Evolutionary conservation across 2,888 invertebrate genomes (phyloP).

Genomic region (Troides aeacus): DNA sequence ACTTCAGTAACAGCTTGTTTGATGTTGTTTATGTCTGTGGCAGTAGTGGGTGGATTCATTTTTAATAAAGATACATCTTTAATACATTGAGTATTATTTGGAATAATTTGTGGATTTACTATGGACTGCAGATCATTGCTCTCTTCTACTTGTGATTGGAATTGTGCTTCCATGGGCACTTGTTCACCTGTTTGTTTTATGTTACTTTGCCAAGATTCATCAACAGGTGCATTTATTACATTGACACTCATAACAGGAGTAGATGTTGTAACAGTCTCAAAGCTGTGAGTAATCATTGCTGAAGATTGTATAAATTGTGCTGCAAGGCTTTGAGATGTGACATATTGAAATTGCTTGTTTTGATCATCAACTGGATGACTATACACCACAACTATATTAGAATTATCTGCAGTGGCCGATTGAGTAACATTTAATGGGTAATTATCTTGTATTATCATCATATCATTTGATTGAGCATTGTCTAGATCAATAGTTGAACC

Average conservation of each 20-base stretch:
- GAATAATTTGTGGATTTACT: constrained; percentile 32
- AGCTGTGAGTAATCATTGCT: constrained; percentile 67
- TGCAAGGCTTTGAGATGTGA: constrained; percentile 60
- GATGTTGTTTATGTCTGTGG: background rate
- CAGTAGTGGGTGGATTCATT: background rate
- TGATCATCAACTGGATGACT: constrained; percentile 80
- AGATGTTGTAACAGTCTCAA: constrained; percentile 64
- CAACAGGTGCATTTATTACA: constrained; percentile 52
- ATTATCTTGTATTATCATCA: constrained; percentile 82
- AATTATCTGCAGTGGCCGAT: constrained; percentile 71
- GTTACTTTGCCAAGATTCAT: constrained; percentile 56
- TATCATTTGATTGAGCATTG: constrained; percentile 78
- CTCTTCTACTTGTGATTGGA: constrained; percentile 24
- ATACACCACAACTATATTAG: constrained; percentile 83
- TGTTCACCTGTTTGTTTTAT: constrained; percentile 43
- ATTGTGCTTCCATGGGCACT: constrained; percentile 40
- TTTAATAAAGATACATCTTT: constrained; percentile 25
- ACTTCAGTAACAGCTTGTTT: background rate
- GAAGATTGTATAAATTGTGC: constrained; percentile 66
- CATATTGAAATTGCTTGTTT: constrained; percentile 77
- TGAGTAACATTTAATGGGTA: constrained; percentile 79
- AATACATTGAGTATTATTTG: constrained; percentile 32
- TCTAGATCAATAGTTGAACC: constrained; percentile 64
- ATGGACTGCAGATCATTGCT: constrained; percentile 2
- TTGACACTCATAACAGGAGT: constrained; percentile 74